Base-by-base conservation (phyloP, 2,797 vertebrate species). In the Melanotaenia trifasciata region DNA sequence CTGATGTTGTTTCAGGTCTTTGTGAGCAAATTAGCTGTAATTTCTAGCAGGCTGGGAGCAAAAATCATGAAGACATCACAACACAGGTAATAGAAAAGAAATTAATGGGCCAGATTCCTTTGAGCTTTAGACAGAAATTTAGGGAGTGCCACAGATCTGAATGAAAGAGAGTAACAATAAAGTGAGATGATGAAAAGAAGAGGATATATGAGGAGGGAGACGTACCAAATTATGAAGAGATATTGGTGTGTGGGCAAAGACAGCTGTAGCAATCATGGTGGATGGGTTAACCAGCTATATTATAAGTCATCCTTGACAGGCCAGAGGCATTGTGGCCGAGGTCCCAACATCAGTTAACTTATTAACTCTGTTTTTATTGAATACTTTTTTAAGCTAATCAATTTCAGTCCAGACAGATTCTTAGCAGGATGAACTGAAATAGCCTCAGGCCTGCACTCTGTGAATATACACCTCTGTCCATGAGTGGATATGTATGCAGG, bases 401-500 rank as follows among this genome's bases (percentile, higher is more conserved):
- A 71, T 87, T 63, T 74, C 20, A 72, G 26, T 71, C 1, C 0
- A 72, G 80, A 80, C 73, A 58, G 65, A 84, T 77, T 10, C 58
- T 74, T 13, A 70, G 67, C 62, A 72, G 69, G 53, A 33, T 72
- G 59, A 60, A 80, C 76, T 84, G 70, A 75, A 77, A 74, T 74
- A 75, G 81, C 74, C 83, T 68, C 74, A 38, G 75, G 70, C 53
- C 64, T 76, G 64, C 50, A 76, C 75, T 74, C 78, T 80, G 77
- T 10, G 22, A 80, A 79, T 60, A 70, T 65, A 81, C 79, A 81
- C 82, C 84, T 84, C 74, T 67, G 70, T 78, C 80, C 59, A 72
- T 73, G 79, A 85, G 76, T 64, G 76, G 67, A 83, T 88, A 87
- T 87, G 67, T 81, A 89, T 87, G 84, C 80, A 79, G 80, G 75